Conservation (phyloP, 2,113 vertebrate genomes). For the Phrynocephalus versicolor region DNA sequence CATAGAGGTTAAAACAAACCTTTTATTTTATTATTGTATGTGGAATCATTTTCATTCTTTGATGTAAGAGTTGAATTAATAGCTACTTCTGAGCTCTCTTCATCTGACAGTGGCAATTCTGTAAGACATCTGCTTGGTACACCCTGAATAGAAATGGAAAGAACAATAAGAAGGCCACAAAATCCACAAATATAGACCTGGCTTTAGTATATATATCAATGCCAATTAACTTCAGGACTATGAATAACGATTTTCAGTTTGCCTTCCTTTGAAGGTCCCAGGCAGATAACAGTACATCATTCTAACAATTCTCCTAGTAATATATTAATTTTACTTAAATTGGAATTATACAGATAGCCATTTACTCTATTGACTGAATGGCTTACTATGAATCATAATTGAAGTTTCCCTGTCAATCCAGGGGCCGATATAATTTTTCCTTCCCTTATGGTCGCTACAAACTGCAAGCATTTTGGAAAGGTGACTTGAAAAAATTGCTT, state of each 20-base stretch:
- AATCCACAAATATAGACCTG: not conserved
- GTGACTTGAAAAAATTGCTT: no score
- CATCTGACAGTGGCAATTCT: slow-evolving; percentile 54
- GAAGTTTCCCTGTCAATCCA: not conserved
- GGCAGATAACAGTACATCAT: not conserved
- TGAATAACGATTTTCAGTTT: not conserved
- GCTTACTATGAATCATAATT: not conserved
- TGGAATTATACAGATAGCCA: not conserved
- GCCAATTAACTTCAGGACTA: not conserved
- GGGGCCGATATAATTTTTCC: no score
- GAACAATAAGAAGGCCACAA: not conserved
- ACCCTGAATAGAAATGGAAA: slow-evolving; percentile 46
- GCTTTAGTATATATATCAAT: not conserved
- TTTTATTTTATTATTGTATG: slow-evolving; percentile 50
- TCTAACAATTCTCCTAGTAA: not conserved
- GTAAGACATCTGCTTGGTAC: slow-evolving; percentile 43
- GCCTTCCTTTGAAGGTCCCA: not conserved
- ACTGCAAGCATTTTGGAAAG: not conserved
- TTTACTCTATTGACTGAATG: not conserved
- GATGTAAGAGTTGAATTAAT: slow-evolving; percentile 65
- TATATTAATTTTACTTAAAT: not conserved
- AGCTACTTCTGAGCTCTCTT: slow-evolving; percentile 66
- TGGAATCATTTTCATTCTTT: slow-evolving; percentile 65
- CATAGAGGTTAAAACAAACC: slow-evolving; percentile 31
- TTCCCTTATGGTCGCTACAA: no score